Evolutionary conservation across 2,888 invertebrate genomes (phyloP), one percentile per base, ranked within the genome.

Genomic region (Eucriotettix oculatus): DNA sequence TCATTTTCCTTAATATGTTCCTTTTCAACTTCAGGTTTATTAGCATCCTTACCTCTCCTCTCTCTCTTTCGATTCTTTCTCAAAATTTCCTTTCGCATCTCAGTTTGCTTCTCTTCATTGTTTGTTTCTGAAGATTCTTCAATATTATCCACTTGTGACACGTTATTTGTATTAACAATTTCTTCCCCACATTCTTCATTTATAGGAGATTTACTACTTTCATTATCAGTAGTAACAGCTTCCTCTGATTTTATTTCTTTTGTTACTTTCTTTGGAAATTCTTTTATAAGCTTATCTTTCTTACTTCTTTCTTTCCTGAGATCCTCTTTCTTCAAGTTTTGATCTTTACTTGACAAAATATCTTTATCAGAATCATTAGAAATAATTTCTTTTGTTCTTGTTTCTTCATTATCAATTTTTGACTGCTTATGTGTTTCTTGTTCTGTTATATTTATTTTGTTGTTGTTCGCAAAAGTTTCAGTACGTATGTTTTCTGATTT

Each of bases 61-160:
- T 12, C 60, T 54, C 60, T 60, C 58, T 16, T 71, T 70, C 48
- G 69, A 69, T n/a, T 16, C 16, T 52, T 16, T 16, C 52, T 52
- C 12, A 16, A n/a, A 64, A 73, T 72, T 14, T 71, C 69, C 59
- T 29, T 29, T 29, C 29, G 29, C 2, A 7, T 29, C 29, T 29
- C 29, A 29, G 29, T 29, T 7, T 29, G 29, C 7, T 29, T 29
- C 29, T 29, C 29, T 29, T 7, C 29, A 29, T 29, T 2, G 29
- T 29, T 29, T 29, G 29, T 29, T 29, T 29, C 29, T 29, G 29
- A 29, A 29, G 71, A 70, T 42, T 66, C 68, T 62, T 72, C 72
- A 52, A 66, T 71, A 57, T 72, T 72, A 10, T 71, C 69, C 52
- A 52, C 52, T 52, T n/a, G 10, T 10, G n/a, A n/a, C n/a, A 16